Percentiles rank a stretch among this genome's conserved stretches.
phyloP scores from a whole-genome alignment of 2,888 invertebrate species.

The Zygothrica quintamaculata region DNA sequence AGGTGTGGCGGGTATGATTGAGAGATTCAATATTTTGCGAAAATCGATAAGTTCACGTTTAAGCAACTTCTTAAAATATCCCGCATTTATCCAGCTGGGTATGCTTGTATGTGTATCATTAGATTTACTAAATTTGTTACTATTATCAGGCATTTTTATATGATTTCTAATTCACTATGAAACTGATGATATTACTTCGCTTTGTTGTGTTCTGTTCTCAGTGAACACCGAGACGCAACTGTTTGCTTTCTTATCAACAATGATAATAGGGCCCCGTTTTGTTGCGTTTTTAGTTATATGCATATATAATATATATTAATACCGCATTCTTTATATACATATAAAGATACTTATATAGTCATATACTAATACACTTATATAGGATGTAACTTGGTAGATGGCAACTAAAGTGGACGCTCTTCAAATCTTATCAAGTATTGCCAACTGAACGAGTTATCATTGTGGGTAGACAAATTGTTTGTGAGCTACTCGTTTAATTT shows the following conservation, averaged over 20 bases:
- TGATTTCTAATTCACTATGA: slow-evolving; percentile 5
- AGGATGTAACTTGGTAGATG: slow-evolving; percentile 23
- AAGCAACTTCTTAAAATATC: slow-evolving; percentile 77
- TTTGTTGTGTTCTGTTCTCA: slow-evolving; percentile 32
- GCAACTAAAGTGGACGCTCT: slow-evolving; percentile 34
- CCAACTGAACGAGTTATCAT: slow-evolving; percentile 54
- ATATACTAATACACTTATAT: slow-evolving; percentile 5
- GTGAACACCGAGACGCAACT: slow-evolving; percentile 58
- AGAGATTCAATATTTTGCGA: slow-evolving; percentile 73
- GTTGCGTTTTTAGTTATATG: too few species aligned
- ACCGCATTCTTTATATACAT: background rate
- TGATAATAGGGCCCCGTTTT: slow-evolving; percentile 45
- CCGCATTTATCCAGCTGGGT: slow-evolving; percentile 78
- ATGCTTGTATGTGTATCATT: slow-evolving; percentile 55
- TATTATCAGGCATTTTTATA: slow-evolving; percentile 74
- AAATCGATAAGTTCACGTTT: slow-evolving; percentile 72
- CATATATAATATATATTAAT: slow-evolving; percentile 6
- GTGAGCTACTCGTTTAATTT: slow-evolving; percentile 34
- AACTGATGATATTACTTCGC: slow-evolving; percentile 16
- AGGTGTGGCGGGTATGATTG: slow-evolving; percentile 77
- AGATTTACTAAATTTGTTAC: slow-evolving; percentile 64
- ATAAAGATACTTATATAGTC: slow-evolving; percentile 9
- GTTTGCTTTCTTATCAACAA: slow-evolving; percentile 69
- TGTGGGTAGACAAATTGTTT: slow-evolving; percentile 51
- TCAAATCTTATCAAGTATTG: slow-evolving; percentile 44